Evolutionary conservation across 2,888 invertebrate species (phyloP).

Genomic region (Atherix ibis): DNA sequence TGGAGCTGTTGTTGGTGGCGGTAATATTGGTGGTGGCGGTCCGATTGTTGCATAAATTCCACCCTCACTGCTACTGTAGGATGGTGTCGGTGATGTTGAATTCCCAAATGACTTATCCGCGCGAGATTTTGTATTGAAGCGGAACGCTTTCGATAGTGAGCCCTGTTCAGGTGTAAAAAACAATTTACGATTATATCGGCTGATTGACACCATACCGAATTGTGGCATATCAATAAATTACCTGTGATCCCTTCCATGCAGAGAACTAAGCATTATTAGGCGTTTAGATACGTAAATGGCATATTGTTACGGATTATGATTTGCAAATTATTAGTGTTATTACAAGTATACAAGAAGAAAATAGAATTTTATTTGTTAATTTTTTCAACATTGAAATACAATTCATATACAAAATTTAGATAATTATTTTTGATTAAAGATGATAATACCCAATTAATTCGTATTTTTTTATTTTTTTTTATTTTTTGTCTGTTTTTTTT

Average conservation of each 20-base stretch:
- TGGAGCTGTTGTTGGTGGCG: slow-evolving; percentile 26
- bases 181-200: neutral
- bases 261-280: too few species aligned
- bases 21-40: slow-evolving; percentile 16
- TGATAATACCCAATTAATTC: too few species aligned
- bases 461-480: too few species aligned
- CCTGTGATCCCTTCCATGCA: slow-evolving; percentile 35
- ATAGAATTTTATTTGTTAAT: too few species aligned
- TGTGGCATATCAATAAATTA: slow-evolving; percentile 13
- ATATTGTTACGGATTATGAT: too few species aligned
- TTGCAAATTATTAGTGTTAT: too few species aligned
- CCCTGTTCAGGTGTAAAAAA: slow-evolving; percentile 21
- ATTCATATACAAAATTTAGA: too few species aligned
- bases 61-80: slow-evolving; percentile 33
- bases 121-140: slow-evolving; percentile 29
- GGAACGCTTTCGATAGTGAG: slow-evolving; percentile 33
- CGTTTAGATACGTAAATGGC: too few species aligned
- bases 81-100: slow-evolving; percentile 34
- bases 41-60: slow-evolving; percentile 33
- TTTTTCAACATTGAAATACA: too few species aligned
- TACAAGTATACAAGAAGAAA: too few species aligned
- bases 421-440: too few species aligned
- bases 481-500: too few species aligned
- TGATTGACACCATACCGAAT: neutral
- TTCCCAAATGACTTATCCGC: slow-evolving; percentile 30